Percentiles rank a stretch among this genome's conserved stretches.
Evolutionary conservation across 1,140 invertebrate genomes (phyloP).

Genomic region (Drosophila sulfurigaster): DNA sequence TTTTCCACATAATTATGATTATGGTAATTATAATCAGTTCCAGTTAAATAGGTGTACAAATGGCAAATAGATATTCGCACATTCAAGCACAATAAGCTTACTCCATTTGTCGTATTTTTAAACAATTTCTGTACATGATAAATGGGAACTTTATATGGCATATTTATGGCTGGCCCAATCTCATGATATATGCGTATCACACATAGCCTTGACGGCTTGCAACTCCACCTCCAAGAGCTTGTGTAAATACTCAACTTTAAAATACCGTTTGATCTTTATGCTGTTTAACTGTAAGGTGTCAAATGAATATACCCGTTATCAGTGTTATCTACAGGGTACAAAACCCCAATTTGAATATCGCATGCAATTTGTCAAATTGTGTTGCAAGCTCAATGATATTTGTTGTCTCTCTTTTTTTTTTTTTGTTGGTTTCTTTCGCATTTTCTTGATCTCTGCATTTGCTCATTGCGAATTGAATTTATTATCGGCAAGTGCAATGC

Average conservation of each 20-base stretch:
- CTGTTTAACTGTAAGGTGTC: neutral
- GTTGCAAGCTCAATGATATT: slow-evolving; percentile 30
- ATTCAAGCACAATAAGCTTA: neutral
- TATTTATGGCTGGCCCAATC: slow-evolving; percentile 43
- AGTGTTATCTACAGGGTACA: neutral
- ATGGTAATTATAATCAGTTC: neutral
- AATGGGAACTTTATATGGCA: slow-evolving; percentile 40
- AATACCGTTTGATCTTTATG: neutral
- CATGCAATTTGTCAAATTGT: slow-evolving; percentile 73
- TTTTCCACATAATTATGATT: too few species aligned
- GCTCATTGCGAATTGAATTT: slow-evolving; percentile 46
- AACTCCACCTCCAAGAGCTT: slow-evolving; percentile 40
- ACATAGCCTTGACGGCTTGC: slow-evolving; percentile 58
- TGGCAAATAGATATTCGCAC: neutral
- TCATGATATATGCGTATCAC: slow-evolving; percentile 64
- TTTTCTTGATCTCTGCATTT: slow-evolving; percentile 29
- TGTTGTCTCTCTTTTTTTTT: slow-evolving; percentile 22
- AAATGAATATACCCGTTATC: neutral
- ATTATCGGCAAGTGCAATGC: slow-evolving; percentile 63
- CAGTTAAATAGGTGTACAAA: neutral
- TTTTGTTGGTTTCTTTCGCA: neutral
- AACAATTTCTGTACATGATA: slow-evolving; percentile 39
- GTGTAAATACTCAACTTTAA: neutral
- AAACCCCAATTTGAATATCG: slow-evolving; percentile 62
- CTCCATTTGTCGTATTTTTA: slow-evolving; percentile 23